A percentile compares a stretch with the other conserved stretches of the same genome.
Evolutionary conservation across 2,797 vertebrate species (phyloP).

Genomic region (Pantherophis alleghaniensis): DNA sequence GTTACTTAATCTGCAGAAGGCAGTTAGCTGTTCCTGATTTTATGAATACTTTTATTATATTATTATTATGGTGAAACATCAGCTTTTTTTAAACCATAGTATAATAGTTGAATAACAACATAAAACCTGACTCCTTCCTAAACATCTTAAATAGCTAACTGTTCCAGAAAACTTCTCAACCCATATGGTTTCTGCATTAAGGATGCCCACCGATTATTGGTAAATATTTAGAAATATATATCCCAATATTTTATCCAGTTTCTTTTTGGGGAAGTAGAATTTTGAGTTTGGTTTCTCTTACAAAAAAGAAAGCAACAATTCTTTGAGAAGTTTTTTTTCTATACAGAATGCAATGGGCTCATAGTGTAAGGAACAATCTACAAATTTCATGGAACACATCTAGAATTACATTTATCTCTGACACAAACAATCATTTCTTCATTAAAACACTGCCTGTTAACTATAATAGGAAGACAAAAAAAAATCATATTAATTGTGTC

Average conservation of each 20-base stretch:
- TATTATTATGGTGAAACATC: not conserved
- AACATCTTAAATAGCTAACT: not conserved
- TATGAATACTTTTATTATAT: not conserved
- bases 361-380: constrained; percentile 43
- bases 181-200: not conserved
- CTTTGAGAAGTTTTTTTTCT: constrained; percentile 49
- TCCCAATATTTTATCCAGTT: constrained; percentile 27
- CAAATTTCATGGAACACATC: constrained; percentile 46
- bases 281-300: constrained; percentile 3
- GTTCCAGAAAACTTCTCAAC: not conserved
- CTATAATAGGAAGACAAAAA: constrained; percentile 53
- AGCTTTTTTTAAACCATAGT: not conserved
- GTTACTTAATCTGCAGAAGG: not conserved
- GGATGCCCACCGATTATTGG: not conserved
- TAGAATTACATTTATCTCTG: constrained; percentile 50
- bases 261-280: constrained; percentile 36
- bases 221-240: constrained; percentile 41
- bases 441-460: constrained; percentile 61
- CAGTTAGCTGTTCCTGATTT: not conserved
- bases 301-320: constrained; percentile 46
- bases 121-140: not conserved
- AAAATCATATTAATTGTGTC: constrained; percentile 55
- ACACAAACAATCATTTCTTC: constrained; percentile 59
- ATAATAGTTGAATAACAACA: not conserved
- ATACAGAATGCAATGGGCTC: constrained; percentile 49